Base-by-base conservation (phyloP, 2,113 vertebrate genomes). In the Amphiprion ocellaris region DNA sequence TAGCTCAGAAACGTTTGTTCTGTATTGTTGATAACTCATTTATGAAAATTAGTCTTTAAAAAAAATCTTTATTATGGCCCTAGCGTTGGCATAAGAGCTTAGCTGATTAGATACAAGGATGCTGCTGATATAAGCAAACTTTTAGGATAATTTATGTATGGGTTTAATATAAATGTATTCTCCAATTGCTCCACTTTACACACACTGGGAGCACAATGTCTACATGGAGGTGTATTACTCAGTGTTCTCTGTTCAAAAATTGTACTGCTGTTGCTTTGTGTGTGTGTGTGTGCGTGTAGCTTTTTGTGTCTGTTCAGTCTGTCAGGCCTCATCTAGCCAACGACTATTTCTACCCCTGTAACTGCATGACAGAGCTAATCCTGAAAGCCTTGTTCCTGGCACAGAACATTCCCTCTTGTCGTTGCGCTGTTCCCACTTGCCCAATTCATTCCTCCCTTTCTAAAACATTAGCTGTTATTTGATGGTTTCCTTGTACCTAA, bases 331-430 rank as follows among this genome's bases (percentile, higher is more conserved):
- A 79, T 88, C 67, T 68, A 76, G 69, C 63, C 52, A 69, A 69
- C 74, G 69, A 62, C 81, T 76, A 62, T 90, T 85, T 83, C 72
- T 80, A 41, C 69, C 46, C 83, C 62, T 54, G 47, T 81, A 71
- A 64, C 77, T 56, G 77, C 82, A 44, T 74, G 74, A 89, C 81
- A 85, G 67, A 86, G 69, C 62, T 85, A 87, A 92, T 90, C 79
- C 83, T 77, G 46, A 89, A 87, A 90, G 74, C 74, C 75, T 76
- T 83, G 79, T 85, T 91, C 50, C 75, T 82, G 74, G 74, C 84
- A 88, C 77, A 81, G 62, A 81, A 67, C 69, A 78, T 88, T 80
- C 74, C 68, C 70, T 66, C 75, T 74, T 71, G 23, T 72, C 58
- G 84, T 63, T 52, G 50, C 74, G 28, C 74, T 30, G 17, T 11